Evolutionary conservation across 2,888 invertebrate species (phyloP).

Genomic region (Neoitamus cyanurus): DNA sequence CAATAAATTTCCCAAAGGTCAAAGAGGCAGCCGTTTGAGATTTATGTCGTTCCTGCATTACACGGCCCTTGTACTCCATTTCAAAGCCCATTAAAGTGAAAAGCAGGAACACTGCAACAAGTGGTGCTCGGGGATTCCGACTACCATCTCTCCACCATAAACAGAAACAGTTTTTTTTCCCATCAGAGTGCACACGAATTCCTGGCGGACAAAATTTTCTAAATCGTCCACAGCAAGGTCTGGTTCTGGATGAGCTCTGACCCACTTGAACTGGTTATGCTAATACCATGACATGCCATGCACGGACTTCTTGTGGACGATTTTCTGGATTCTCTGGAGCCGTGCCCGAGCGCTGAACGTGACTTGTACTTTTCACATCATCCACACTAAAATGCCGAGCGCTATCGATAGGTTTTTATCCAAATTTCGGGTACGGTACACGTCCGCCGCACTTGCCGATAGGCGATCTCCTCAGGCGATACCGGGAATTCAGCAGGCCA

Average conservation of each 20-base stretch:
- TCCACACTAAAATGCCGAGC: not conserved
- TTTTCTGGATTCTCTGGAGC: not conserved
- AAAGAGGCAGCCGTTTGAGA: conserved; percentile 19
- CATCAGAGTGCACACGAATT: not conserved
- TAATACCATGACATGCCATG: not conserved
- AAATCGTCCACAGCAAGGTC: not conserved
- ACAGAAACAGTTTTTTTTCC: not conserved
- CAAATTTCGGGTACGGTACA: not conserved
- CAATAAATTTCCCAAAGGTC: conserved; percentile 20
- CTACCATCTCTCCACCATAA: not conserved
- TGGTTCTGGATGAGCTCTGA: not conserved
- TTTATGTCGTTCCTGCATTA: not conserved
- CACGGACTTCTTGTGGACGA: not conserved
- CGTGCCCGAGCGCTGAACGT: not conserved
- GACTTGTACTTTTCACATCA: not conserved
- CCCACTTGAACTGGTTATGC: conserved; percentile 1
- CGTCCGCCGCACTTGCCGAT: not conserved
- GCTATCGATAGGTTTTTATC: not conserved
- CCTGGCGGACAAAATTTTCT: not conserved
- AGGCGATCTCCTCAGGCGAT: not conserved
- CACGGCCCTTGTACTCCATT: not conserved
- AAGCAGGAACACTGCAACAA: not conserved
- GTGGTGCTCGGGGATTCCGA: not conserved
- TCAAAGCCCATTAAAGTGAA: not conserved
- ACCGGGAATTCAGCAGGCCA: not conserved